Conservation (phyloP, 1,140 invertebrate species). For the Euura lappo region DNA sequence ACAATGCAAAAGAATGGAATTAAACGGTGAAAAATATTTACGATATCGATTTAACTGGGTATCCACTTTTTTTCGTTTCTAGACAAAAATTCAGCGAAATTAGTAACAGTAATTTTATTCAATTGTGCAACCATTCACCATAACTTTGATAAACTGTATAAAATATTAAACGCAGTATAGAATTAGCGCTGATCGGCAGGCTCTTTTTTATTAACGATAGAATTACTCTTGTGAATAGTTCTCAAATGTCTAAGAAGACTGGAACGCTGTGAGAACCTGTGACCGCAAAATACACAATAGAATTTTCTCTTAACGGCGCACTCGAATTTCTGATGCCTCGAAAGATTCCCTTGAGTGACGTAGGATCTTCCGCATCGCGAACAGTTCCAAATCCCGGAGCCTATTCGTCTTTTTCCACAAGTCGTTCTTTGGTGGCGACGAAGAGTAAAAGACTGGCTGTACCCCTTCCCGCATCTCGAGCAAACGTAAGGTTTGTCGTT, state of each 20-base stretch:
- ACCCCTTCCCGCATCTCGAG: constrained; percentile 25
- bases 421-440: constrained; percentile 30
- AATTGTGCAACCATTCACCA: too few relatives aligned
- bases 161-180: too few relatives aligned
- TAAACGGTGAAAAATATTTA: constrained; percentile 8
- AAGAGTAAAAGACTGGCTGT: constrained; percentile 26
- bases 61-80: neutral
- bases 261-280: constrained; percentile 39
- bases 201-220: neutral
- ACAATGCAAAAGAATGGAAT: constrained; percentile 3
- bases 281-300: constrained; percentile 49
- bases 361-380: constrained; percentile 32
- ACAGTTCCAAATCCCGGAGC: constrained; percentile 29
- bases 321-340: constrained; percentile 53
- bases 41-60: too few relatives aligned
- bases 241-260: constrained; percentile 31
- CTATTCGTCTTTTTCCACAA: constrained; percentile 29
- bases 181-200: neutral
- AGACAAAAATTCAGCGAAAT: too few relatives aligned
- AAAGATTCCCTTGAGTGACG: constrained; percentile 41
- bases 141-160: too few relatives aligned
- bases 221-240: constrained; percentile 26
- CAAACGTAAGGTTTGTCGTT: constrained; percentile 32
- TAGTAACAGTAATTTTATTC: too few relatives aligned
- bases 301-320: constrained; percentile 53